Percentiles rank a stretch among this genome's conserved stretches.
These are phyloP conservation scores for Noctua janthina DNA, from an alignment of 2,888 invertebrate species.

Conservation along the genomic window DNA sequence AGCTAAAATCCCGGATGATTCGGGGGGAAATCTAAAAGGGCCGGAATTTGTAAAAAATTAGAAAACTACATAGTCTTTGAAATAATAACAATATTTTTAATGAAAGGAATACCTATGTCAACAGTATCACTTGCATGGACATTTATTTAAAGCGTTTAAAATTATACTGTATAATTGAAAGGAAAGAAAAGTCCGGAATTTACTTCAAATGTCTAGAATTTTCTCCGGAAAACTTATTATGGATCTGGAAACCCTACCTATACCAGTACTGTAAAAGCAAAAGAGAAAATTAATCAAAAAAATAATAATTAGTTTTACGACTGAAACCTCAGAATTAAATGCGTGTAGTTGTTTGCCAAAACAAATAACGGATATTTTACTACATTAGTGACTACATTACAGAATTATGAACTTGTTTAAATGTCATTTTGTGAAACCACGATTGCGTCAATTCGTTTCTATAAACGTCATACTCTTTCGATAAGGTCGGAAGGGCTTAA, in stretches of 20 bases:
- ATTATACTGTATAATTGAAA: not conserved
- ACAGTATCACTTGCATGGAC: not conserved
- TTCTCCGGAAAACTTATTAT: not conserved
- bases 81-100: not conserved
- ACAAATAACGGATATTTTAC: not conserved
- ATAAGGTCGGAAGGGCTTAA: not conserved
- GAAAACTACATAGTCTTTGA: too few relatives aligned
- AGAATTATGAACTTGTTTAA: not conserved
- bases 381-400: constrained; percentile 1
- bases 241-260: not conserved
- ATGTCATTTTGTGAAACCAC: not conserved
- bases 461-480: not conserved
- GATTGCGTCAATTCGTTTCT: constrained; percentile 13
- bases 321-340: not conserved
- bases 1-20: too few relatives aligned
- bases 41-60: not conserved
- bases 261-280: not conserved
- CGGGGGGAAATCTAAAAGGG: not conserved
- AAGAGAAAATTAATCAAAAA: not conserved
- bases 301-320: not conserved
- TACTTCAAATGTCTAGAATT: not conserved
- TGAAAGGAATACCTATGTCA: not conserved
- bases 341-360: not conserved
- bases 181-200: not conserved
- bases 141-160: not conserved